Evolutionary conservation across 1,140 invertebrate genomes (phyloP).

Genomic region (Bombus ignitus): DNA sequence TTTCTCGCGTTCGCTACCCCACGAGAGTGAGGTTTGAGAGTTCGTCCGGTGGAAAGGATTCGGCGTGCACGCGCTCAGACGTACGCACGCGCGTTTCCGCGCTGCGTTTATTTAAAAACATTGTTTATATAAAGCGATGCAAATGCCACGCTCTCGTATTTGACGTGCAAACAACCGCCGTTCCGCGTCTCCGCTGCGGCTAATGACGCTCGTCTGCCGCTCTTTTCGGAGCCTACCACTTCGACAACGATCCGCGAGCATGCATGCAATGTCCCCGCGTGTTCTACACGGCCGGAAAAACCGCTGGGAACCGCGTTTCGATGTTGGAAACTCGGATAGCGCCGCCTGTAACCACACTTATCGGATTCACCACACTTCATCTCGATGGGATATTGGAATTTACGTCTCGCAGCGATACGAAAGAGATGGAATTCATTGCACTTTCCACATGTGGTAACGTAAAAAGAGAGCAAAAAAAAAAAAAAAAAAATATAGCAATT

Average conservation of each 20-base stretch:
- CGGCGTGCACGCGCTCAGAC: neutral
- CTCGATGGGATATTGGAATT: slow-evolving; percentile 9
- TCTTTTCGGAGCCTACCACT: neutral
- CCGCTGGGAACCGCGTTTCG: slow-evolving; percentile 10
- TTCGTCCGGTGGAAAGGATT: neutral
- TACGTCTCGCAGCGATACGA: neutral
- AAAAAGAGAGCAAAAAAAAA: too few species aligned
- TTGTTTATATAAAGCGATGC: slow-evolving; percentile 64
- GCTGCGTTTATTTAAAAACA: slow-evolving; percentile 64
- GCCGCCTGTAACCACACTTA: slow-evolving; percentile 9
- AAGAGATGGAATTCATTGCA: neutral
- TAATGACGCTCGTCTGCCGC: slow-evolving; percentile 64
- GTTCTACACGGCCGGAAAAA: neutral
- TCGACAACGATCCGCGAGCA: slow-evolving; percentile 6
- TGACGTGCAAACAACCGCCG: slow-evolving; percentile 59
- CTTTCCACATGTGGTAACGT: neutral
- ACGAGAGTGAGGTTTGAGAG: neutral
- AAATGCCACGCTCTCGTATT: slow-evolving; percentile 62
- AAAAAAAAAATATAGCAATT: too few species aligned
- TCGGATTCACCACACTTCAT: slow-evolving; percentile 27
- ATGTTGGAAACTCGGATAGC: neutral
- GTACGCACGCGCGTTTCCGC: neutral
- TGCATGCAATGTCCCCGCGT: too few species aligned
- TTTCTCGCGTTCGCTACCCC: slow-evolving; percentile 5
- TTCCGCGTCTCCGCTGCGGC: slow-evolving; percentile 44